Conservation (phyloP, 1,140 invertebrate genomes). For the Lineus longissimus region DNA sequence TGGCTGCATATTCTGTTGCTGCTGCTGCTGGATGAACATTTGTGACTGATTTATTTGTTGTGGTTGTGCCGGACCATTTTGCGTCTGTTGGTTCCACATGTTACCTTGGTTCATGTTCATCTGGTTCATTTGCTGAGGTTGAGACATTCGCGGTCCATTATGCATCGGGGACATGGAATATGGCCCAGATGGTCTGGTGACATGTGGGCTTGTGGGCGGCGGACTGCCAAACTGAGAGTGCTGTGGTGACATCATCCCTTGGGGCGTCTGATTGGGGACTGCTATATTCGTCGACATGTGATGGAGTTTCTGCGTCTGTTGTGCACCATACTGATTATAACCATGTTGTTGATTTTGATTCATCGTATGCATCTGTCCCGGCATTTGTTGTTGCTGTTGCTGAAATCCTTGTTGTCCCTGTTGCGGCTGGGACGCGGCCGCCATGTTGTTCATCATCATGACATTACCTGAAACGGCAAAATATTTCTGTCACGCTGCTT, state of each 20-base stretch:
- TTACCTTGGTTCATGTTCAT: constrained; percentile 9
- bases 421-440: constrained; percentile 11
- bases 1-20: constrained; percentile 27
- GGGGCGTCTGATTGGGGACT: constrained; percentile 1
- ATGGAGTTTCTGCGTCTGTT: constrained; percentile 7
- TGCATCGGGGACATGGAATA: constrained; percentile 19
- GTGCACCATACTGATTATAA: constrained; percentile 8
- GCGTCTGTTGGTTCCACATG: background rate
- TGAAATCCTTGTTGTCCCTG: constrained; percentile 8
- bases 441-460: constrained; percentile 6
- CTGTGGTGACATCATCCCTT: constrained; percentile 8
- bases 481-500: too few species aligned
- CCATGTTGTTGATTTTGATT: constrained; percentile 17
- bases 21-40: constrained; percentile 6
- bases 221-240: constrained; percentile 21
- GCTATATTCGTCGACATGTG: constrained; percentile 7
- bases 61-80: background rate
- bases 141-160: constrained; percentile 9
- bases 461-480: constrained; percentile 16
- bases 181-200: background rate
- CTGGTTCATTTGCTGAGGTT: constrained; percentile 15
- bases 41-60: background rate
- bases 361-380: constrained; percentile 13
- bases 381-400: constrained; percentile 10
- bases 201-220: constrained; percentile 7